These are phyloP conservation scores for Orientallactaga sibirica DNA, from an alignment of 2,797 vertebrate species.

Conservation along the genomic window DNA sequence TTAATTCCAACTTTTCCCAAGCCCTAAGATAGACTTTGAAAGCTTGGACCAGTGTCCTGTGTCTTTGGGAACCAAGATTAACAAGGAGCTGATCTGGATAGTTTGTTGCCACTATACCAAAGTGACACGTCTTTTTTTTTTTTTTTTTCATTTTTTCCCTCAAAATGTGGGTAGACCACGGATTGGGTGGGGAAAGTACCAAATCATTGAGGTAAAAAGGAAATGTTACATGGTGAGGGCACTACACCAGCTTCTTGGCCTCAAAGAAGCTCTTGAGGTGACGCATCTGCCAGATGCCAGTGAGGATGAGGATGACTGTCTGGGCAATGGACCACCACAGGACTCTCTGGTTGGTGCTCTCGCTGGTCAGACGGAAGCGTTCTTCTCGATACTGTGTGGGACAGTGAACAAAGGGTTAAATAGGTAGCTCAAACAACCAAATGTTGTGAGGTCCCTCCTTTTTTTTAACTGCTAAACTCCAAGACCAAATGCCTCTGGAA, in stretches of 20 bases:
- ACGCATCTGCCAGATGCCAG: constrained; percentile 97
- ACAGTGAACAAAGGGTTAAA: constrained; percentile 13
- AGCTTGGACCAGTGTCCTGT: constrained; percentile 46
- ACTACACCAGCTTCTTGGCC: constrained; percentile 96
- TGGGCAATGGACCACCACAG: constrained; percentile 99
- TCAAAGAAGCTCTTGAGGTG: constrained; percentile 98
- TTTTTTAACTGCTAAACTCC: not conserved
- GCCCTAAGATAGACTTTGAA: constrained; percentile 32
- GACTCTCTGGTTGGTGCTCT: constrained; percentile 98
- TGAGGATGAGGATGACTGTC: constrained; percentile 96
- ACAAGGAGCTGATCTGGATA: constrained; percentile 42
- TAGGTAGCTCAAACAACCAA: not conserved
- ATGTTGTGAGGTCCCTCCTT: not conserved
- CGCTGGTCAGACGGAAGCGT: constrained; percentile 96
- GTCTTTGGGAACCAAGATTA: constrained; percentile 56
- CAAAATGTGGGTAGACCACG: constrained; percentile 38
- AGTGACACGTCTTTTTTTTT: constrained; percentile 13
- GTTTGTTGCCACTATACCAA: constrained; percentile 52
- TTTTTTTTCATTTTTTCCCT: constrained; percentile 23
- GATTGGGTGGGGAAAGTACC: constrained; percentile 29
- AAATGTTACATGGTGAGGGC: not conserved
- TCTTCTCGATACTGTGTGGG: constrained; percentile 94
- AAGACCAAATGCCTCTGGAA: not conserved
- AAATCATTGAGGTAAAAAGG: constrained; percentile 44
- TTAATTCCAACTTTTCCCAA: constrained; percentile 48